Conservation (phyloP, 2,888 invertebrate genomes). For the Drosophila limbata region DNA sequence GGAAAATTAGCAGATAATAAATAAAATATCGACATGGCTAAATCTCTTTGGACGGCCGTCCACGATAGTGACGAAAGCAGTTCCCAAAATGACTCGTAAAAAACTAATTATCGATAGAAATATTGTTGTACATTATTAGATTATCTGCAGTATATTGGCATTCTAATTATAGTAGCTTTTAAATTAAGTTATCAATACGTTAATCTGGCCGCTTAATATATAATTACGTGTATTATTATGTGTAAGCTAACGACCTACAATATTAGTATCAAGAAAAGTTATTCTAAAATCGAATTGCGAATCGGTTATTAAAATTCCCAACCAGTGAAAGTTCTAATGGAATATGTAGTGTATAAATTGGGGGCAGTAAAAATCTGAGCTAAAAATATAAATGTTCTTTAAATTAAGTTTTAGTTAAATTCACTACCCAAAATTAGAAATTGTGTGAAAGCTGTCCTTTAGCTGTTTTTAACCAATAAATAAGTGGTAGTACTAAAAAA, state of each 20-base stretch:
- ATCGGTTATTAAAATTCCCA: too few relatives aligned
- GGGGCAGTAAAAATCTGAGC: too few relatives aligned
- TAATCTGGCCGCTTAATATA: neutral
- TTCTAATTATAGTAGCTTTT: neutral
- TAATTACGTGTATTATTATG: neutral
- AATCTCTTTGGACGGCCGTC: neutral
- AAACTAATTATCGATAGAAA: neutral
- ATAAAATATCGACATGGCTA: neutral
- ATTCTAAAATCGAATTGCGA: too few relatives aligned
- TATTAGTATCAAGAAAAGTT: neutral
- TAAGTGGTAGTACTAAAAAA: too few relatives aligned
- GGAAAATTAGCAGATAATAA: conserved; percentile 12
- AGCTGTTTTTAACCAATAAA: too few relatives aligned
- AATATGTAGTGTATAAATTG: too few relatives aligned
- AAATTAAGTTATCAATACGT: neutral
- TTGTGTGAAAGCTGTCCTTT: too few relatives aligned
- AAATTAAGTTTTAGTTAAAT: too few relatives aligned
- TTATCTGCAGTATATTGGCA: conserved; percentile 13
- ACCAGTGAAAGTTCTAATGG: too few relatives aligned
- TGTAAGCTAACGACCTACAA: neutral
- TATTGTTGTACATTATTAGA: neutral
- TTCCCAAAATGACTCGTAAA: conserved; percentile 4
- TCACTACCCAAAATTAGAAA: neutral
- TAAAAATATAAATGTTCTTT: too few relatives aligned
- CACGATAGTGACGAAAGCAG: neutral